Conservation (phyloP, 2,113 vertebrate genomes). For the Anguilla japonica region DNA sequence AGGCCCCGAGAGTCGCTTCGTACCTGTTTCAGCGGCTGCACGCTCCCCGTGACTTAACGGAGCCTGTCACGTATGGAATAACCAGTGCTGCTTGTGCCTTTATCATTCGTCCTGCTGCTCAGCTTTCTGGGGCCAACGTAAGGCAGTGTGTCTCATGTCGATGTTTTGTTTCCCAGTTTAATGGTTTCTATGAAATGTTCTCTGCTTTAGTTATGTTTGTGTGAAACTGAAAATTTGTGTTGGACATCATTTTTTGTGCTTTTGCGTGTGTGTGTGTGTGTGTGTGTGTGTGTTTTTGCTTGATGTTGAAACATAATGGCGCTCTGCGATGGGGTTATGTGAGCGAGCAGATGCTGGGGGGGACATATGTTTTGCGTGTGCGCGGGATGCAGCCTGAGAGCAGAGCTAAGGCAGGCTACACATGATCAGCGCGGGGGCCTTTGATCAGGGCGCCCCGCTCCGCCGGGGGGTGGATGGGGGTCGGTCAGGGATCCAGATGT, state of each 20-base stretch:
- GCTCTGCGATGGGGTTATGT: slow-evolving; percentile 36
- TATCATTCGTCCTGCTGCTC: not conserved
- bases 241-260: not conserved
- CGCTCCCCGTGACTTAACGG: not conserved
- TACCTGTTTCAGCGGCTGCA: not conserved
- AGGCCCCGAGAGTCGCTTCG: not conserved
- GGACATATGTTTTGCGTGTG: slow-evolving; percentile 50
- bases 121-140: not conserved
- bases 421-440: slow-evolving; percentile 45
- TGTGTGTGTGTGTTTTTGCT: not conserved
- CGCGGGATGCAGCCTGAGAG: slow-evolving; percentile 33
- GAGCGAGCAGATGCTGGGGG: slow-evolving; percentile 19
- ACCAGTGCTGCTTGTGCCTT: not conserved
- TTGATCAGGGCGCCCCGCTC: slow-evolving; percentile 38
- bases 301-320: slow-evolving; percentile 34
- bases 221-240: not conserved
- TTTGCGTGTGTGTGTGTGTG: not conserved
- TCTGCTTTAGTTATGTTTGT: not conserved
- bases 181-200: not conserved
- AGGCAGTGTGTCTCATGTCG: not conserved
- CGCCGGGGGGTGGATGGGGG: slow-evolving; percentile 33
- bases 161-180: not conserved
- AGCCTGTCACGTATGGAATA: not conserved
- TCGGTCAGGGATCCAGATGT: slow-evolving; percentile 40
- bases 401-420: slow-evolving; percentile 42